Evolutionary conservation across 2,113 vertebrate genomes (phyloP).

Genomic region (Mesoclemmys tuberculata): DNA sequence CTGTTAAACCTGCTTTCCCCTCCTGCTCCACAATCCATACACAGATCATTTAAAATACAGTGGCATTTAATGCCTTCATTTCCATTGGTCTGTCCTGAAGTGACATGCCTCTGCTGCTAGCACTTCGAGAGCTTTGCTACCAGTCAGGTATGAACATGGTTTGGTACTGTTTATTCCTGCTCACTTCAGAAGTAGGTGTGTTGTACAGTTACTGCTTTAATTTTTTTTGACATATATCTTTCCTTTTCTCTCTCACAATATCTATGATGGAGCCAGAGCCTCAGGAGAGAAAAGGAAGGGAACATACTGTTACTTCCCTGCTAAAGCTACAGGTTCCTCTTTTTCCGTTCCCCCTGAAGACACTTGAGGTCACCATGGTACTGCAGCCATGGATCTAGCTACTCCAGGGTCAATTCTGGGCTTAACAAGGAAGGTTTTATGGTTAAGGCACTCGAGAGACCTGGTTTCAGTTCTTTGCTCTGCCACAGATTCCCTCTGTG

Average conservation of each 20-base stretch:
- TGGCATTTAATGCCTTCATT: constrained; percentile 49
- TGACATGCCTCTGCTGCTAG: constrained; percentile 53
- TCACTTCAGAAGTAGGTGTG: constrained; percentile 37
- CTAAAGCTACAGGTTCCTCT: neutral
- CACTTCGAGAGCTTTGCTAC: constrained; percentile 42
- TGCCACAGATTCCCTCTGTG: neutral
- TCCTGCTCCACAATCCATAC: neutral
- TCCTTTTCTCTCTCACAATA: constrained; percentile 32
- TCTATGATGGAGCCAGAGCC: neutral
- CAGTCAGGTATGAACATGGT: constrained; percentile 59
- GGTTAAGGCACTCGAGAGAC: neutral
- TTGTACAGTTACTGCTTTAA: constrained; percentile 56
- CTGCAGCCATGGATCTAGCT: neutral
- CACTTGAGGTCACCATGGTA: neutral
- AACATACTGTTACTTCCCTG: neutral
- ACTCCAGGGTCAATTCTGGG: neutral
- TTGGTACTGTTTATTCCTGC: constrained; percentile 39
- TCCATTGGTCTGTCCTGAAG: constrained; percentile 28
- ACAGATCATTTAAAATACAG: constrained; percentile 15
- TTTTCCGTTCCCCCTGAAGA: neutral
- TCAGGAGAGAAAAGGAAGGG: neutral
- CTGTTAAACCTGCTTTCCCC: constrained; percentile 3
- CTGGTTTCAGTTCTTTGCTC: neutral
- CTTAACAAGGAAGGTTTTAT: neutral
- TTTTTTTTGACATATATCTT: constrained; percentile 23